Evolutionary conservation across 2,797 vertebrate genomes (phyloP), one percentile per base, ranked within the genome.

Genomic region (Lagocephalus sceleratus): DNA sequence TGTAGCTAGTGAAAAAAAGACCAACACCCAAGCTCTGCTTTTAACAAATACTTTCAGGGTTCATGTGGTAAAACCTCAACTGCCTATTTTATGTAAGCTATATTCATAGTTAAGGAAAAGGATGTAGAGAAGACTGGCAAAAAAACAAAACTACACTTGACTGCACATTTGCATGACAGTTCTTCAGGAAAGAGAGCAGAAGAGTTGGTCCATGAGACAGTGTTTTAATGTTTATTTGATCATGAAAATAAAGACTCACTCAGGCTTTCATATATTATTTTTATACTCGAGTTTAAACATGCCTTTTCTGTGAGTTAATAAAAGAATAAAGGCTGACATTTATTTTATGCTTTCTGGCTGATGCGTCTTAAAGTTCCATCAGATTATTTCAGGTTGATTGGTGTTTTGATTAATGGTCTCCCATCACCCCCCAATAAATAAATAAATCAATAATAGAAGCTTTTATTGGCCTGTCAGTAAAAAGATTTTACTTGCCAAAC

Each of bases 181-280:
- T 10, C 32, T 12, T 14, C 32, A 3, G 12, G 32, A 35, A 35
- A 14, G n/a, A 6, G 23, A 25, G 23, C 23, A 35, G 40, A 42
- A 42, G 4, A 42, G 40, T 9, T 42, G 9, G 26, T 22, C 57
- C 68, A 44, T 40, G 61, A 61, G 61, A 61, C 40, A 6, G 3
- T 21, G 60, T 65, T n/a, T 35, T 14, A 35, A 35, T 35, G 32
- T 14, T 35, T 14, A 35, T 35, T 12, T 35, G 32, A 14, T 35
- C 32, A 17, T 40, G 15, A 40, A 40, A 40, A 40, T 40, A 40
- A 40, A 40, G n/a, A 40, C 39, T n/a, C 15, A 40, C n/a, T 40
- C 39, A 35, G 32, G 32, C 32, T 35, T 35, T 35, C 32, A 35
- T 35, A 35, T 35, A 35, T 35, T 17, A 40, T 40, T 40, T 40